Evolutionary conservation across 2,113 vertebrate species (phyloP).

Genomic region (Pteronura brasiliensis): DNA sequence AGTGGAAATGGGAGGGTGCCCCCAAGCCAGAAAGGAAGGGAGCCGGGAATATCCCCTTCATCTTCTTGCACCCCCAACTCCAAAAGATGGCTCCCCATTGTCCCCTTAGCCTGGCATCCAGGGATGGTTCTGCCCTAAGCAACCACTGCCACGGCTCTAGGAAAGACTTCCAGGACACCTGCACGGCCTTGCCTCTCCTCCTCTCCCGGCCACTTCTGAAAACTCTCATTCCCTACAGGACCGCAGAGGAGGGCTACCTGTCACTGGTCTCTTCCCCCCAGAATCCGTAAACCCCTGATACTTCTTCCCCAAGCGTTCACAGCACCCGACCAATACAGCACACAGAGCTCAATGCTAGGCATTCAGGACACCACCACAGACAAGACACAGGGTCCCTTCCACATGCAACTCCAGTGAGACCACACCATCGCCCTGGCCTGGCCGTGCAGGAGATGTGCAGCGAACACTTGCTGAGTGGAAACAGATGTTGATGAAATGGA

Average conservation of each 20-base stretch:
- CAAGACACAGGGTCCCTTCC: neutral
- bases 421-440: neutral
- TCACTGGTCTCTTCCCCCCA: neutral
- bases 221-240: neutral
- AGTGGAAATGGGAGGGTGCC: neutral
- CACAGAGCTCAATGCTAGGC: neutral
- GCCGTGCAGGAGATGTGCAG: fast-evolving
- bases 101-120: neutral
- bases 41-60: neutral
- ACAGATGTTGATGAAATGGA: neutral
- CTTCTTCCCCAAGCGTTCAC: neutral
- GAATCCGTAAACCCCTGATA: neutral
- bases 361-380: fast-evolving
- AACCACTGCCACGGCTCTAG: fast-evolving
- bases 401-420: no score
- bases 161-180: neutral
- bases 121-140: neutral
- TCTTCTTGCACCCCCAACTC: neutral
- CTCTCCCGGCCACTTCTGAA: neutral
- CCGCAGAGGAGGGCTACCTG: neutral
- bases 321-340: no score
- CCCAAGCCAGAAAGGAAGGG: neutral
- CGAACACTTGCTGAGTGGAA: neutral
- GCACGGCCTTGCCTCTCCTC: neutral
- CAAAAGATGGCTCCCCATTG: neutral